A percentile compares a stretch with the other conserved stretches of the same genome.
Evolutionary conservation across 2,113 vertebrate species (phyloP).

Genomic region (Nansenia antarctica): DNA sequence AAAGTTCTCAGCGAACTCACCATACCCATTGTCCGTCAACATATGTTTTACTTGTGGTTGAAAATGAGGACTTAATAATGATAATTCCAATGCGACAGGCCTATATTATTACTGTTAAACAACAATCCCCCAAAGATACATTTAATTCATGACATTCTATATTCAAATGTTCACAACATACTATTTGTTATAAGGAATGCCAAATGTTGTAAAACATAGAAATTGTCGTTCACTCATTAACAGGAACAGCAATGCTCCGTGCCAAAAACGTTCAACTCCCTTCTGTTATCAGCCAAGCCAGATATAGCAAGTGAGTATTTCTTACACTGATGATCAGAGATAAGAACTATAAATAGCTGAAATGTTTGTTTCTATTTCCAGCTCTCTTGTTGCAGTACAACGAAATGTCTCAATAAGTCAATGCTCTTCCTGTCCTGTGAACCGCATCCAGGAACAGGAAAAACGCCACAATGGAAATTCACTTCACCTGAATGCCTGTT

Average conservation of each 20-base stretch:
- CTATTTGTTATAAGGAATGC: too few relatives aligned
- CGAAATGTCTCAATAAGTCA: slow-evolving; percentile 28
- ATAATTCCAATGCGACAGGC: too few relatives aligned
- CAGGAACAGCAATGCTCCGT: background rate
- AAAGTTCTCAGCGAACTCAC: background rate
- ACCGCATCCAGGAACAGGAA: slow-evolving; percentile 51
- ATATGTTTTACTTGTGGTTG: too few relatives aligned
- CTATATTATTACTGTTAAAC: too few relatives aligned
- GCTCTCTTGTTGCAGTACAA: slow-evolving; percentile 17
- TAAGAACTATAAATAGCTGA: slow-evolving; percentile 34
- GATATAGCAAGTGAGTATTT: slow-evolving; percentile 13
- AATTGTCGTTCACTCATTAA: background rate
- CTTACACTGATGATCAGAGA: slow-evolving; percentile 13
- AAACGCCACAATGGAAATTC: slow-evolving; percentile 42
- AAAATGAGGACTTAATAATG: too few relatives aligned
- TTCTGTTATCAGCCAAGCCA: background rate
- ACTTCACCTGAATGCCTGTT: background rate
- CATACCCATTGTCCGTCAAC: too few relatives aligned
- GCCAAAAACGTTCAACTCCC: too few relatives aligned
- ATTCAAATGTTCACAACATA: too few relatives aligned
- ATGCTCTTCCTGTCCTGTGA: slow-evolving; percentile 43
- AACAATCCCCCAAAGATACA: too few relatives aligned
- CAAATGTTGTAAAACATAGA: background rate
- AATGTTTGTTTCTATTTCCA: slow-evolving; percentile 5
- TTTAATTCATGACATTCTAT: too few relatives aligned